phyloP scores from a whole-genome alignment of 2,797 vertebrate genomes.

The Pogoniulus pusillus region DNA sequence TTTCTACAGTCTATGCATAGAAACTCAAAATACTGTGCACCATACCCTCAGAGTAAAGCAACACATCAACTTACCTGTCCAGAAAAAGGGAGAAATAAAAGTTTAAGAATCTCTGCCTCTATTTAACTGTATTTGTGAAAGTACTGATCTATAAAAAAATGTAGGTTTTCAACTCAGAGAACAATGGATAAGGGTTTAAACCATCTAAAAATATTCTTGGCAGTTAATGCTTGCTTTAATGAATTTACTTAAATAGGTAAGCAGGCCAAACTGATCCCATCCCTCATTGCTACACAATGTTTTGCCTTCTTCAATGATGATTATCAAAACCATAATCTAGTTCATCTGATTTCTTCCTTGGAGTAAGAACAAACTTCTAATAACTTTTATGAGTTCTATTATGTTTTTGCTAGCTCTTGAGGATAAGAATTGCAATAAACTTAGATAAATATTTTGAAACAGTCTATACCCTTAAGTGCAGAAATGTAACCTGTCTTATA shows the following conservation, averaged over 20 bases:
- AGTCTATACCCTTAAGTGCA: not conserved
- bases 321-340: not conserved
- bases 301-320: not conserved
- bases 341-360: not conserved
- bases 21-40: not conserved
- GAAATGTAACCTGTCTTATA: not conserved
- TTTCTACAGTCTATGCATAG: not conserved
- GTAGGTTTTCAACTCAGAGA: not conserved
- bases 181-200: not conserved
- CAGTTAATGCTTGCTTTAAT: not conserved
- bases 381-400: not conserved
- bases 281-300: not conserved
- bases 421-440: not conserved
- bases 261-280: not conserved
- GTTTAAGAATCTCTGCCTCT: not conserved
- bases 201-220: not conserved
- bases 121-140: not conserved
- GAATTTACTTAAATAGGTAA: not conserved
- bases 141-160: not conserved
- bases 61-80: not conserved
- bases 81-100: not conserved
- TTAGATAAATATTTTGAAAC: not conserved
- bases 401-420: not conserved
- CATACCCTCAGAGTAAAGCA: not conserved
- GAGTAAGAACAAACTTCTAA: not conserved